Evolutionary conservation across 2,113 vertebrate species (phyloP), one percentile per base, ranked within the genome.

Genomic region (Syngnathus typhle): DNA sequence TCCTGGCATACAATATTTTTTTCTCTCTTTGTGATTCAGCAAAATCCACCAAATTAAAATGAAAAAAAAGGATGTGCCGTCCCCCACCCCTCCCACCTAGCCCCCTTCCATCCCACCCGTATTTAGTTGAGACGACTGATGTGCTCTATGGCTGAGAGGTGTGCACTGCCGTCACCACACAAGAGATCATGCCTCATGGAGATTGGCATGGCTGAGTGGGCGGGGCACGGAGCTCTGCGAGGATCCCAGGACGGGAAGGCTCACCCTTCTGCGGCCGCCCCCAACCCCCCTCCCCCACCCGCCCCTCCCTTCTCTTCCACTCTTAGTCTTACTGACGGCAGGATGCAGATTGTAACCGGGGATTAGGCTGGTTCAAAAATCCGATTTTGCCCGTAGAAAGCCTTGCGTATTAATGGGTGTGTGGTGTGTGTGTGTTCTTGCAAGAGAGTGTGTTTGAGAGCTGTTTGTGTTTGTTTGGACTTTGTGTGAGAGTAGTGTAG

Each of bases 341-440:
- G 92, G 92, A 91, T 92, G 91, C 93, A 95, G 96, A 98, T 95
- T 95, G 93, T 91, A 90, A 89, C 87, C 1, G 44, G 90, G 93
- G 96, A 98, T 98, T 97, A 98, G 91, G 85, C 88, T 91, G 90
- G 90, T 90, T 91, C 88, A 93, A 89, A 95, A 95, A 98, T 96
- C 94, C 89, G 94, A 94, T 96, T 97, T 95, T 90, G 89, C 89
- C 79, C 37, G 77, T 93, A 91, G 91, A 94, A 94, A 92, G 90
- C 93, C 84, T 90, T 83, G 81, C 74, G 83, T 84, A 80, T 87
- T 80, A 81, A 70, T 76, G 0, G 75, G 76, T 19, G 68, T 69
- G 70, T 56, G 72, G 69, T 70, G 67, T 69, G 70, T 61, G 62
- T 39, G 72, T 67, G 72, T 74, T 65, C 41, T 70, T 59, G 72